Percentiles rank a stretch among this genome's conserved stretches.
Conservation (phyloP, 2,888 invertebrate species). For the Polydrusus pterygomalis region DNA sequence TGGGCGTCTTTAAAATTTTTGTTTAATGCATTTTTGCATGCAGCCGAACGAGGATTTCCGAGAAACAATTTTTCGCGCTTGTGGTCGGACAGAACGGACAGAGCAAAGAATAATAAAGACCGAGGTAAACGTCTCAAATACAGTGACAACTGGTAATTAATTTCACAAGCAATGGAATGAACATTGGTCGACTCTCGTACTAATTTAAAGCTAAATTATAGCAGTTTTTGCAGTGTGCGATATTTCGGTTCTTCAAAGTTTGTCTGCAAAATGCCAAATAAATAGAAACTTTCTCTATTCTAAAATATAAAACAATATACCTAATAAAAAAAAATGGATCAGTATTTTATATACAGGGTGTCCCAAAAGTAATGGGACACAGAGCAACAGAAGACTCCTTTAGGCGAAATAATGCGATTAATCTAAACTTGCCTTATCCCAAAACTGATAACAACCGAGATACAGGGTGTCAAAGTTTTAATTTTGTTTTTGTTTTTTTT, state of each 20-base stretch:
- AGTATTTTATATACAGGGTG: too few species aligned
- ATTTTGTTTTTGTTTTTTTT: too few species aligned
- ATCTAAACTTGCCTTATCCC: too few species aligned
- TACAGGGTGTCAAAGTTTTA: too few species aligned
- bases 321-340: too few species aligned
- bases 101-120: slow-evolving; percentile 30
- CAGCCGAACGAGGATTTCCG: slow-evolving; percentile 14
- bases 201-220: not conserved
- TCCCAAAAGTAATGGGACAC: too few species aligned
- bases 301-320: too few species aligned
- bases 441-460: too few species aligned
- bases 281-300: too few species aligned
- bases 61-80: slow-evolving; percentile 25
- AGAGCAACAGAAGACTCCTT: too few species aligned
- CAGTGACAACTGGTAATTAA: slow-evolving; percentile 46
- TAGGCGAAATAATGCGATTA: too few species aligned
- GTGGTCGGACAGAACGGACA: slow-evolving; percentile 23
- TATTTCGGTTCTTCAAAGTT: not conserved
- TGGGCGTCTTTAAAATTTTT: slow-evolving; percentile 27
- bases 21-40: slow-evolving; percentile 25
- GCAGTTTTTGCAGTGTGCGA: not conserved
- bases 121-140: slow-evolving; percentile 27
- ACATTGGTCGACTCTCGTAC: slow-evolving; percentile 23
- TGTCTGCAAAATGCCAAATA: too few species aligned
- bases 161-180: slow-evolving; percentile 17